Base-by-base conservation (phyloP, 2,797 vertebrate genomes). In the Sternarchorhynchus goeldii region DNA sequence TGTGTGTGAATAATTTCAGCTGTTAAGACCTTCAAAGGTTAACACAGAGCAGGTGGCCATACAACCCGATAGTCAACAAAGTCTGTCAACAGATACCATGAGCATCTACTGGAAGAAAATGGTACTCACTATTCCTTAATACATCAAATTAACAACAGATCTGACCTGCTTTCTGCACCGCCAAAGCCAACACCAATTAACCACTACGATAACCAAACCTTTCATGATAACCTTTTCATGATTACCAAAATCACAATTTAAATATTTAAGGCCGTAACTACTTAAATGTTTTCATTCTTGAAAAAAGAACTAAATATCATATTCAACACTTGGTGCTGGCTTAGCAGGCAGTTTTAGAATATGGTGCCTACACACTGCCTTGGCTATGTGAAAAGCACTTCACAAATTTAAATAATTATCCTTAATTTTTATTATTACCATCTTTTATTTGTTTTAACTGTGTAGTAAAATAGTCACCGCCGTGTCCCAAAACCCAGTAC, bases 1-100 rank as follows among this genome's bases (percentile, higher is more conserved):
- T 18, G 6, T 18, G 34, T n/a, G 16, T 79, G 6, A n/a, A 73
- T 60, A 17, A 34, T 32, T 53, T 64, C 18, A 77, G 25, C 7
- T 12, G 74, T 5, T 8, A 39, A 58, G 39, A 71, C 18, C 12
- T 77, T 60, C 34, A 74, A 74, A 25, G 64, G 57, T 57, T 67
- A 75, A 60, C 16, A n/a, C 29, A 50, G 32, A 68, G 29, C 77
- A 68, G 70, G 39, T 73, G 63, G 56, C 7, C 59, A 32, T 66
- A 50, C 17, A 58, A 66, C 55, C 7, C 6, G 6, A 77, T 36
- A 20, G 18, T 1, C 21, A 45, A 39, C 21, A 57, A 45, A 57
- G 1, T 17, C 5, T 34, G 17, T 70, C 68, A 36, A 71, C 5
- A 58, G 7, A 57, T 32, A 72, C 45, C 10, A 78, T 20, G 2